Evolutionary conservation across 2,888 invertebrate genomes (phyloP).

Genomic region (Sarcophaga rosellei): DNA sequence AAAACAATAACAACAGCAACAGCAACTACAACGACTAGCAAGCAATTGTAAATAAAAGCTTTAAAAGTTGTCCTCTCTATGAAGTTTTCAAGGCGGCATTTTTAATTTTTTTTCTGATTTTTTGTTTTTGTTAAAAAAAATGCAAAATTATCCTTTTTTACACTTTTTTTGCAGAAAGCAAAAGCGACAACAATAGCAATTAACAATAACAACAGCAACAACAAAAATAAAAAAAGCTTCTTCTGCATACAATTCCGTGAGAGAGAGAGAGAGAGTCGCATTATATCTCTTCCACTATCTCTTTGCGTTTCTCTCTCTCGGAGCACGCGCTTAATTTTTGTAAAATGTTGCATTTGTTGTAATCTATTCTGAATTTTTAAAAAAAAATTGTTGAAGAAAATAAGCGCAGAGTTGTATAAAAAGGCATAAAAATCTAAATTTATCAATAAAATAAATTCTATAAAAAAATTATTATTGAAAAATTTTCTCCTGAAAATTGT

Average conservation of each 20-base stretch:
- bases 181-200: constrained; percentile 2
- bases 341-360: not conserved
- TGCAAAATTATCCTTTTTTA: constrained; percentile 4
- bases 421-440: not conserved
- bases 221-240: constrained; percentile 41
- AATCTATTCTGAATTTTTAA: not conserved
- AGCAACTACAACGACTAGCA: too few species aligned
- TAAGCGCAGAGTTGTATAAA: not conserved
- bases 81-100: constrained; percentile 54
- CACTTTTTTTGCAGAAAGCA: constrained; percentile 26
- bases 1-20: too few species aligned
- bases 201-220: constrained; percentile 17
- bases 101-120: constrained; percentile 9
- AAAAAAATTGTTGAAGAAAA: not conserved
- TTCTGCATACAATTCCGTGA: constrained; percentile 14
- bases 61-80: constrained; percentile 8
- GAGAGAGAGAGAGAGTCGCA: not conserved
- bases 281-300: constrained; percentile 42
- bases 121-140: not conserved
- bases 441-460: not conserved
- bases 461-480: not conserved
- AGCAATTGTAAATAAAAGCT: too few species aligned
- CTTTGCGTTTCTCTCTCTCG: not conserved
- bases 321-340: constrained; percentile 27
- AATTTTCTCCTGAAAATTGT: not conserved